phyloP scores from a whole-genome alignment of 2,888 invertebrate genomes.

The Folsomia candida region DNA sequence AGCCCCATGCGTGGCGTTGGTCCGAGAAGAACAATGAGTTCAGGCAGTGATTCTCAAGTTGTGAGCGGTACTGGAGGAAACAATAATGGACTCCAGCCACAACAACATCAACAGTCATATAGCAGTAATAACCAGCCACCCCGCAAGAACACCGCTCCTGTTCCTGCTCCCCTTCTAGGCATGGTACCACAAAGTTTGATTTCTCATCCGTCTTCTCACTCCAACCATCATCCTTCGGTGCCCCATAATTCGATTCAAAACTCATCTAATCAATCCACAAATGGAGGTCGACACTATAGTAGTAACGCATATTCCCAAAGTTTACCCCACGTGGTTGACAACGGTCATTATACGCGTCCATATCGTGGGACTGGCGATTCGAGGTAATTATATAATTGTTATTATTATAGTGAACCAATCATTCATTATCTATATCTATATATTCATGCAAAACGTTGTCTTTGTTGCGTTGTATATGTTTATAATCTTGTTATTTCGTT shows the following conservation, averaged over 20 bases:
- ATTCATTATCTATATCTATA: not conserved
- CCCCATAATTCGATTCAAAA: constrained; percentile 13
- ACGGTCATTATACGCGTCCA: constrained; percentile 33
- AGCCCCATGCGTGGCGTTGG: constrained; percentile 37
- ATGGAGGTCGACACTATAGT: constrained; percentile 28
- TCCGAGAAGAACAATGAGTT: constrained; percentile 30
- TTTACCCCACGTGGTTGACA: constrained; percentile 37
- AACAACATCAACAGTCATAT: constrained; percentile 24
- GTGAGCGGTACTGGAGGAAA: constrained; percentile 26
- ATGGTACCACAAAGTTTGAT: constrained; percentile 38
- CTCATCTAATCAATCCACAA: constrained; percentile 12
- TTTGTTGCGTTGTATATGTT: not conserved
- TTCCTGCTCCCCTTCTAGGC: constrained; percentile 39
- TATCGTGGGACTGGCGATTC: constrained; percentile 34
- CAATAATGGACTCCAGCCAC: constrained; percentile 26
- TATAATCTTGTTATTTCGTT: not conserved
- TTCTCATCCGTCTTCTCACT: constrained; percentile 37
- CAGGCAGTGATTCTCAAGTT: constrained; percentile 29
- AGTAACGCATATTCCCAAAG: constrained; percentile 33
- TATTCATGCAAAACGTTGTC: not conserved
- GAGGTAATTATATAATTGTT: no score
- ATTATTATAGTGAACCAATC: not conserved
- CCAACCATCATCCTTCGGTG: constrained; percentile 40
- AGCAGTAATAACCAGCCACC: constrained; percentile 27
- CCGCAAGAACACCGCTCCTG: constrained; percentile 41